Evolutionary conservation across 2,888 invertebrate genomes (phyloP).

Genomic region (Heliothis peltigera): DNA sequence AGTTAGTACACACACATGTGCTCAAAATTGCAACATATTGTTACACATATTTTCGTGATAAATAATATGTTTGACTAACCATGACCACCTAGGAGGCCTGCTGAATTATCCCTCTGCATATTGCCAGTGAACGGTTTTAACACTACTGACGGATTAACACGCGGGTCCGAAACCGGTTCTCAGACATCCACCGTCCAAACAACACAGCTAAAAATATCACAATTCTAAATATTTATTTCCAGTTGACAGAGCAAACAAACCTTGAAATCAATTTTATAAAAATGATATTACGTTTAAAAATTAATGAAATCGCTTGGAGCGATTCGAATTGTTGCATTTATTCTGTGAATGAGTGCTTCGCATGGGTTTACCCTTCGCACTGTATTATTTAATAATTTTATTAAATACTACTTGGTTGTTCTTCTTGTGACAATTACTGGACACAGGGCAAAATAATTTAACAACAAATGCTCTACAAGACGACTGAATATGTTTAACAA

Average conservation of each 20-base stretch:
- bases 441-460: constrained; percentile 6
- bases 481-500: constrained; percentile 3
- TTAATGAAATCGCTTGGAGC: constrained; percentile 48
- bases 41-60: not conserved
- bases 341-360: constrained; percentile 22
- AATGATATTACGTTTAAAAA: constrained; percentile 33
- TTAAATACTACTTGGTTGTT: not conserved
- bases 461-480: not conserved
- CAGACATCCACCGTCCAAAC: constrained; percentile 26
- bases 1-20: not conserved
- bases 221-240: constrained; percentile 34
- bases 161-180: constrained; percentile 38
- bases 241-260: constrained; percentile 54
- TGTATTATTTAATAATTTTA: constrained; percentile 8
- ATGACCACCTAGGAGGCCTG: constrained; percentile 31
- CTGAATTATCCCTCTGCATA: constrained; percentile 50
- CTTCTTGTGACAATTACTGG: not conserved
- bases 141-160: constrained; percentile 18
- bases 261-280: constrained; percentile 58
- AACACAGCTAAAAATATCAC: constrained; percentile 47
- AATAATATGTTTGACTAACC: constrained; percentile 28
- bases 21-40: not conserved
- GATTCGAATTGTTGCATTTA: constrained; percentile 46
- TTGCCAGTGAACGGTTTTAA: constrained; percentile 16
- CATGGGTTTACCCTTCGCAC: constrained; percentile 17